Conservation (phyloP, 2,113 vertebrate genomes). For the Poeciliopsis retropinna region DNA sequence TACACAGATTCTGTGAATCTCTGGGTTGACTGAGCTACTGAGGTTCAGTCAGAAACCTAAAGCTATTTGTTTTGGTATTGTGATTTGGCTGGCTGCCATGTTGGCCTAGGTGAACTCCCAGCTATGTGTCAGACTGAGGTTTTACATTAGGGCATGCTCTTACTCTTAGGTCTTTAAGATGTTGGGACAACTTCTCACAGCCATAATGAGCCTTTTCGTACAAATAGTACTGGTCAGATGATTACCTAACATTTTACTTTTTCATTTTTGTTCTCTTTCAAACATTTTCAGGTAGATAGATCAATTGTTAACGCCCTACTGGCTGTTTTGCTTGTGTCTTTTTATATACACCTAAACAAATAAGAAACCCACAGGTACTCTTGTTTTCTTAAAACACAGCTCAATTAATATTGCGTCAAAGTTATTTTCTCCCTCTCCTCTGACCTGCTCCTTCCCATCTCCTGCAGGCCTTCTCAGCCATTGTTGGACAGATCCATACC, state of each 20-base stretch:
- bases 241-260: not conserved
- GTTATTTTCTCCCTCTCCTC: slow-evolving; percentile 4
- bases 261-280: not conserved
- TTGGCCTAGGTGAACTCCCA: slow-evolving; percentile 29
- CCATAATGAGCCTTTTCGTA: not conserved
- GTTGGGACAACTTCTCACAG: not conserved
- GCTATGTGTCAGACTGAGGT: slow-evolving; percentile 4
- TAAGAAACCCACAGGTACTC: slow-evolving; percentile 7
- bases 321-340: slow-evolving; percentile 5
- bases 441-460: not conserved
- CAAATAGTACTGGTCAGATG: not conserved
- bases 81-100: slow-evolving; percentile 33
- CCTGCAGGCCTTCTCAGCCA: slow-evolving; percentile 94
- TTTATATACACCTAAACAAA: slow-evolving; percentile 16
- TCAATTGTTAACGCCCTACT: not conserved
- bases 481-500: slow-evolving; percentile 97
- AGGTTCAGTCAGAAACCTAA: slow-evolving; percentile 29
- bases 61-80: slow-evolving; percentile 39
- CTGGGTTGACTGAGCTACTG: slow-evolving; percentile 24
- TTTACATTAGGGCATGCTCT: slow-evolving; percentile 6
- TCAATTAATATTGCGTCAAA: slow-evolving; percentile 54
- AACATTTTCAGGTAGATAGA: not conserved
- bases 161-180: slow-evolving; percentile 7
- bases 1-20: slow-evolving; percentile 36
- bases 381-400: slow-evolving; percentile 20